A percentile compares a stretch with the other conserved stretches of the same genome.
Evolutionary conservation across 2,113 vertebrate genomes (phyloP).

Genomic region (Columba livia): DNA sequence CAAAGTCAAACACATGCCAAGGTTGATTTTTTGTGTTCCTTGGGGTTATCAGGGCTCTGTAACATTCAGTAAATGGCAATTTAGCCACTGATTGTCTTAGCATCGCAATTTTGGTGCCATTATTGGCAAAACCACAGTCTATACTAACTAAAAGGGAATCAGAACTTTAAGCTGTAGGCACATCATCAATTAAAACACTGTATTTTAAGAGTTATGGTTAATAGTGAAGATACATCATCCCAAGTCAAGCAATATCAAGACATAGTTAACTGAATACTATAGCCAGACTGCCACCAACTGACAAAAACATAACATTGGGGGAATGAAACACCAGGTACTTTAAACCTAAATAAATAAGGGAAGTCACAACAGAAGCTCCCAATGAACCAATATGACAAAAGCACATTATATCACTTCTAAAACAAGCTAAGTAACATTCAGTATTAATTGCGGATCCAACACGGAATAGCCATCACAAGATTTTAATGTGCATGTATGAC

Average conservation of each 20-base stretch:
- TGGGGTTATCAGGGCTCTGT: background rate
- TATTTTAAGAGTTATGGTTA: background rate
- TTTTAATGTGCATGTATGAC: fast-evolving
- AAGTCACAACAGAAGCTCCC: too few species aligned
- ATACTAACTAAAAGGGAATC: background rate
- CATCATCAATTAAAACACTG: background rate
- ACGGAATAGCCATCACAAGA: background rate
- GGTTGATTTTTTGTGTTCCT: background rate
- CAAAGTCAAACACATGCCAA: constrained; percentile 34
- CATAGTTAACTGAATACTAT: background rate
- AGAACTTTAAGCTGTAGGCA: background rate
- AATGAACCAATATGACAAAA: background rate
- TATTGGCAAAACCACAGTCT: background rate
- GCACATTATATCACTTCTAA: background rate
- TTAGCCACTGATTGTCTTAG: background rate
- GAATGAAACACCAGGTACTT: background rate
- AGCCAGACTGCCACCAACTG: background rate
- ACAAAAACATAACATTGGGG: background rate
- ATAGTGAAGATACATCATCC: background rate
- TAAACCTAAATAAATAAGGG: background rate
- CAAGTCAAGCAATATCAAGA: background rate
- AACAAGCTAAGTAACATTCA: background rate
- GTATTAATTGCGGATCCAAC: background rate
- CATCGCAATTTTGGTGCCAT: background rate
- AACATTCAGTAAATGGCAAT: background rate